Percentiles rank a stretch among this genome's conserved stretches.
Conservation (phyloP, 2,888 invertebrate species). For the Caenorhabditis japonica region DNA sequence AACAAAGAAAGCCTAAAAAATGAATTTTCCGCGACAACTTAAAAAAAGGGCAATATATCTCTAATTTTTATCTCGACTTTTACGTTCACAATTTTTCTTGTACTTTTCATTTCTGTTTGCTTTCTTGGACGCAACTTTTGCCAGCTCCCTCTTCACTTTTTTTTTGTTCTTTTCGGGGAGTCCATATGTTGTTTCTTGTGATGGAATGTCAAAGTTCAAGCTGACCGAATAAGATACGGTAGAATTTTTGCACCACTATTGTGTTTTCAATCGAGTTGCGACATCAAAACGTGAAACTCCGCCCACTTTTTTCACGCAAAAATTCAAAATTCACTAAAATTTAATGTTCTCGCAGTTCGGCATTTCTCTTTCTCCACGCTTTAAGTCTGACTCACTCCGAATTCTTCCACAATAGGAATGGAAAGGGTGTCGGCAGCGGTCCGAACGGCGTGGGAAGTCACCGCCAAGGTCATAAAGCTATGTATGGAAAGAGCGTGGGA, state of each 20-base stretch:
- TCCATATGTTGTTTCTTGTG: not conserved
- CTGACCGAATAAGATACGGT: not conserved
- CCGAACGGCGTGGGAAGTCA: conserved; percentile 14
- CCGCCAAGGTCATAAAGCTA: conserved; percentile 31
- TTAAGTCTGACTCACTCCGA: conserved; percentile 28
- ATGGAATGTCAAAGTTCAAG: not conserved
- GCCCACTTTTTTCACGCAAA: no score
- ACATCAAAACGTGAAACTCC: no score
- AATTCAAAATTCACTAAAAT: no score
- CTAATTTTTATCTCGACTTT: conserved; percentile 5
- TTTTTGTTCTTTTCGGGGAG: not conserved
- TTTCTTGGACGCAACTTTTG: not conserved
- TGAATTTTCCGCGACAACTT: not conserved
- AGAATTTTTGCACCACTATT: not conserved
- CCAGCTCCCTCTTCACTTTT: not conserved
- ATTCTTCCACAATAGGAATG: conserved; percentile 14
- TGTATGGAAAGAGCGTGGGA: conserved; percentile 15
- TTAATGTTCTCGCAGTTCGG: no score
- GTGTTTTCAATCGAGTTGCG: no score
- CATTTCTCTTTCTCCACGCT: no score
- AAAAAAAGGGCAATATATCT: not conserved
- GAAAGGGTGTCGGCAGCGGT: no score
- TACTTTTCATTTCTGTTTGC: conserved; percentile 1
- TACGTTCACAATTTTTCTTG: not conserved
- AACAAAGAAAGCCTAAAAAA: not conserved